Conservation (phyloP, 2,888 invertebrate species). For the Ennomos fuscantarius region DNA sequence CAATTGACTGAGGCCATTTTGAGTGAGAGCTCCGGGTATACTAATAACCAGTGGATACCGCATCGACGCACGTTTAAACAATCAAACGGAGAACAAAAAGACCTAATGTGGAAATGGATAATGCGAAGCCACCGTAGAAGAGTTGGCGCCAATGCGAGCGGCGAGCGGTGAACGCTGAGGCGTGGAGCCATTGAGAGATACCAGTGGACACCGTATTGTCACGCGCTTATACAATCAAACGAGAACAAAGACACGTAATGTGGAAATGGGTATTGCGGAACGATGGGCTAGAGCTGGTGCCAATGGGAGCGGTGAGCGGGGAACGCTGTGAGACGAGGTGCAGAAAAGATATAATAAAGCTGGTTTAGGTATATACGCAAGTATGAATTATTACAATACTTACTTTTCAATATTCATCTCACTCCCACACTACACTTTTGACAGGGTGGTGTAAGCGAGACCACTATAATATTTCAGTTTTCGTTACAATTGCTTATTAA, state of each 20-base stretch:
- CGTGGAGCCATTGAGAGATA: conserved; percentile 3
- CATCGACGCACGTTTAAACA: conserved; percentile 84
- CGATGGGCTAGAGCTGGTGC: background rate
- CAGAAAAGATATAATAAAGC: no score
- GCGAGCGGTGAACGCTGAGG: conserved; percentile 4
- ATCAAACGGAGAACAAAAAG: conserved; percentile 83
- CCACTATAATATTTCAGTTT: no score
- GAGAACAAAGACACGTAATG: background rate
- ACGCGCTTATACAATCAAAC: background rate
- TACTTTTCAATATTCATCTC: no score
- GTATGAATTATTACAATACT: no score
- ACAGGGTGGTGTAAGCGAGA: no score
- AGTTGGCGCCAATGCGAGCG: conserved; percentile 44
- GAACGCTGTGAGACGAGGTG: no score
- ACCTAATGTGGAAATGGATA: conserved; percentile 83
- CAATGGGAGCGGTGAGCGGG: background rate
- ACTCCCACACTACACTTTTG: no score
- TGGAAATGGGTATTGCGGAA: background rate
- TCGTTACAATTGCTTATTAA: no score
- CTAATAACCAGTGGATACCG: conserved; percentile 79
- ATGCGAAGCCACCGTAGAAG: conserved; percentile 54
- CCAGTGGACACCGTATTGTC: background rate
- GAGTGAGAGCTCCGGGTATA: conserved; percentile 76
- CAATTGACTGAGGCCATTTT: conserved; percentile 81
- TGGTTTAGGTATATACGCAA: no score